Base-by-base conservation (phyloP, 2,797 vertebrate species). In the Coracias cyanogaster region DNA sequence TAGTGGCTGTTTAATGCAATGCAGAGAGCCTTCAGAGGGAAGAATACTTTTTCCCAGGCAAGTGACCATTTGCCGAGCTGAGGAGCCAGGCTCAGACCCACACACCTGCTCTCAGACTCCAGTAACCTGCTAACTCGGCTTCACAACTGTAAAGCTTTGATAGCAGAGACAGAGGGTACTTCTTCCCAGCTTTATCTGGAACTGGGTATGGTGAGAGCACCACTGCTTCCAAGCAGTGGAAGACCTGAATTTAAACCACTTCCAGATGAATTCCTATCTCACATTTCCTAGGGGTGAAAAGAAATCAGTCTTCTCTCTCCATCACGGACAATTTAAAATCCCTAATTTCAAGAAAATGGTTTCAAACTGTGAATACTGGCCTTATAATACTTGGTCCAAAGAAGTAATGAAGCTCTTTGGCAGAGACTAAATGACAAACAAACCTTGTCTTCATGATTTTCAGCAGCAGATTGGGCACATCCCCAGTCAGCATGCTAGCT, bases 391-490 rank as follows among this genome's bases (percentile, higher is more conserved):
- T 46, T 66, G 14, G 39, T 66, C 78, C 80, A 79, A 84, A 82
- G 70, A 82, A 73, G 58, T 35, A 89, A 76, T 31, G 43, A 92
- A 80, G 73, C 73, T 90, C 39, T 86, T 91, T 90, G 88, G 86
- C 88, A 93, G 70, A 72, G 33, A 43, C 3, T 0, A 73, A 93
- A 93, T 69, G 66, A 55, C 55, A 96, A 90, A 94, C 77, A 86
- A 97, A 82, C 28, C 46, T 29, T 37, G n/a, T 92, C 83, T 86
- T 95, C 73, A 20, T 9, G 51, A 82, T 64, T 95, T 93, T 46
- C 86, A 76, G 62, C 70, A 90, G 80, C 73, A 84, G 15, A 84
- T 16, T 77, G 77, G 83, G 48, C 90, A 96, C 86, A 69, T 86
- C 88, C 85, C 70, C 88, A 90, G 55, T 48, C 80, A 86, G 80